Evolutionary conservation across 64 coral and sea anemone species (phyloP).

Genomic region (Montipora efflorescens): DNA sequence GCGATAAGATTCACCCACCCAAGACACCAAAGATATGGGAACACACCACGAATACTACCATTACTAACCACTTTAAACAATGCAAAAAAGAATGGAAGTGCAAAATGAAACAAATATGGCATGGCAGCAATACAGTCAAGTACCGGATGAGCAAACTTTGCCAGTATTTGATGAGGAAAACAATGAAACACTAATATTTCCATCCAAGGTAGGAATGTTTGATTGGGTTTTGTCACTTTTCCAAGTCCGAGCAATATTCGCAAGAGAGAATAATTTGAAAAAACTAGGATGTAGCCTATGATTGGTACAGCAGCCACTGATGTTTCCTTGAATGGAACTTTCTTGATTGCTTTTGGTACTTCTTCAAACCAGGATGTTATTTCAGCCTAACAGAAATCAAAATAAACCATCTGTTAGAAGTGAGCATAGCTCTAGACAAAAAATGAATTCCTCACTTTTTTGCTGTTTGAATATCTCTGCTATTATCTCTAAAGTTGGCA

Average conservation of each 20-base stretch:
- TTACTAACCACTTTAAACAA: constrained; percentile 87
- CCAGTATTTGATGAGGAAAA: constrained; percentile 95
- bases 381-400: constrained; percentile 81
- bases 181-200: constrained; percentile 97
- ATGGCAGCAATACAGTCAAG: constrained; percentile 96
- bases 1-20: constrained; percentile 98
- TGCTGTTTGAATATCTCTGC: no score
- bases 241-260: constrained; percentile 84
- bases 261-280: constrained; percentile 93
- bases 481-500: no score
- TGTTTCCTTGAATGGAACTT: constrained; percentile 83
- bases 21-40: constrained; percentile 92
- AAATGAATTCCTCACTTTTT: no score
- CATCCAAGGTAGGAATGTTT: constrained; percentile 90
- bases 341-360: constrained; percentile 79
- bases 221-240: constrained; percentile 80
- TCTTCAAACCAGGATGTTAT: constrained; percentile 85
- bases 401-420: background rate
- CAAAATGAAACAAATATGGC: constrained; percentile 97
- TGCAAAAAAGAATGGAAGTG: constrained; percentile 89
- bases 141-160: constrained; percentile 93
- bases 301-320: constrained; percentile 80
- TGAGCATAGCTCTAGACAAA: background rate
- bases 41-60: constrained; percentile 74
- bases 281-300: constrained; percentile 83